Conservation (phyloP, 1,140 invertebrate species). For the Archivesica marissinica region DNA sequence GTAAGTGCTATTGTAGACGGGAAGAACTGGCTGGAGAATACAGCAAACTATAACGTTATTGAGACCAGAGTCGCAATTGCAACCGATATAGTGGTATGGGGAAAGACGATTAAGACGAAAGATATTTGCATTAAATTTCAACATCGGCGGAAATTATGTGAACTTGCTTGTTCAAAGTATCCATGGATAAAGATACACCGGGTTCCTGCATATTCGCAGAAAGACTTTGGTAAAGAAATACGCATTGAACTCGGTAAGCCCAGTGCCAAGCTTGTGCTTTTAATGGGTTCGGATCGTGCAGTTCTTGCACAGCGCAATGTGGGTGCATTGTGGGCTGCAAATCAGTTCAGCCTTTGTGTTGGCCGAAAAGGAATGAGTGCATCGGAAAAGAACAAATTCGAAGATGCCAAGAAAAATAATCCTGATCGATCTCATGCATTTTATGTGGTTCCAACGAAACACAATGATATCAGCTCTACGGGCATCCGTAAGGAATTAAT, state of each 20-base stretch:
- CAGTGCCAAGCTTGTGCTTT: not conserved
- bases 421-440: not conserved
- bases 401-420: not conserved
- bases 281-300: slow-evolving; percentile 3
- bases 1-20: not conserved
- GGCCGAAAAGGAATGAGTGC: not conserved
- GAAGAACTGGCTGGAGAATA: not conserved
- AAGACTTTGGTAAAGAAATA: not conserved
- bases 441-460: not conserved
- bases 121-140: slow-evolving; percentile 7
- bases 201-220: not conserved
- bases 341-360: not conserved
- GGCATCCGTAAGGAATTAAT: not conserved
- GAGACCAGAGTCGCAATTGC: not conserved
- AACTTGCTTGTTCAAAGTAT: not conserved
- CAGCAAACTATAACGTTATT: not conserved
- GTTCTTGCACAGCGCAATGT: not conserved
- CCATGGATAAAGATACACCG: not conserved
- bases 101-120: not conserved
- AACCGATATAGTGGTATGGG: not conserved
- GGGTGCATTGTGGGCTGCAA: not conserved
- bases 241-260: not conserved
- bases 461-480: not conserved
- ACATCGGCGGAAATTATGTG: not conserved
- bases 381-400: not conserved